Evolutionary conservation across 2,797 vertebrate genomes (phyloP), one percentile per base, ranked within the genome.

Genomic region (Odontamblyopus lacepedii): DNA sequence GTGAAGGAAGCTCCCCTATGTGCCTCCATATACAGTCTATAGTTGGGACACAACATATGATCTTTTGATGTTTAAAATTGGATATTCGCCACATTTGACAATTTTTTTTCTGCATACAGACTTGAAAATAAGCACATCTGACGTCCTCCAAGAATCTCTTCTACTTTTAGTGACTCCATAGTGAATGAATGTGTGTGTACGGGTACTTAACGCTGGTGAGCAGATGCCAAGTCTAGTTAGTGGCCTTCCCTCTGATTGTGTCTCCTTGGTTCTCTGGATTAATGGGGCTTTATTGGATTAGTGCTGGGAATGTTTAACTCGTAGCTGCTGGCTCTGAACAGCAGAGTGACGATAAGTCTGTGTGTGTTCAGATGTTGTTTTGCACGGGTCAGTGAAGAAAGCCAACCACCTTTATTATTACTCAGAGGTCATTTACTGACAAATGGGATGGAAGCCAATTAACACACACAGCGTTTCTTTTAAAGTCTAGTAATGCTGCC

Each of bases 261-360:
- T 84, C 77, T 77, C 76, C 12, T 61, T 50, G 9, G 80, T 74
- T 35, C 53, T 78, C 76, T 78, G 79, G 77, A 88, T 80, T 84
- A 86, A 79, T 78, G 71, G 67, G 63, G 79, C 51, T 84, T 89
- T 64, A 80, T 72, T 81, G 84, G 86, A 89, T 86, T 87, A 86
- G 50, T 64, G 79, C 70, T 83, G 48, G 80, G 78, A 88, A 88
- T 80, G 83, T 69, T 83, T 72, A 71, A 83, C 78, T 84, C 71
- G 75, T 75, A 7, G 11, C 73, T 59, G 71, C 30, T 73, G 35
- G 75, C 51, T 75, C 30, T 3, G 66, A 38, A 12, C 59, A 15
- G 44, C 29, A 62, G 44, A 61, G 6, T 48, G 70, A 70, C 61
- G 53, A 76, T 59, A 70, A 73, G 56, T 26, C 44, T 9, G 4